phyloP scores from a whole-genome alignment of 37 sponge, comb jelly and placozoan genomes.

The Theonella swinhoei region DNA sequence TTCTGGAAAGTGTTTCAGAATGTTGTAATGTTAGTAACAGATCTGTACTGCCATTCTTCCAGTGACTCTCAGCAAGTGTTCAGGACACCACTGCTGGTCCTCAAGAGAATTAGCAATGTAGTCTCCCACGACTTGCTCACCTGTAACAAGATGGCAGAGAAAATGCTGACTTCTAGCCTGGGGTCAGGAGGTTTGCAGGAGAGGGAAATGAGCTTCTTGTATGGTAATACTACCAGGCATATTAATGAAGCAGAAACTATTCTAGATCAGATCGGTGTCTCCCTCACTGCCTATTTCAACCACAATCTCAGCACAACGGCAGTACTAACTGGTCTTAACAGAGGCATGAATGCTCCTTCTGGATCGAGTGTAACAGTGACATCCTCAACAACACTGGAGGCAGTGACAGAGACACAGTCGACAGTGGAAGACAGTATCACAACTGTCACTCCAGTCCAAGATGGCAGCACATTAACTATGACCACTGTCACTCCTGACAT shows the following conservation, averaged over 20 bases:
- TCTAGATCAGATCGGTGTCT: background rate
- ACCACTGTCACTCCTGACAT: background rate
- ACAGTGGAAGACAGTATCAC: too few species aligned
- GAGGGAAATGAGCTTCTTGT: background rate
- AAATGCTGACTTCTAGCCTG: background rate
- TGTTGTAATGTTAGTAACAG: background rate
- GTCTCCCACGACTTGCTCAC: background rate
- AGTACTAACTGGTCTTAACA: background rate
- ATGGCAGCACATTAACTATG: too few species aligned
- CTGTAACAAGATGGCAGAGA: background rate
- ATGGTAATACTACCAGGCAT: background rate
- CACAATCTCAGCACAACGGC: background rate
- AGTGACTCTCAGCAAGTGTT: background rate
- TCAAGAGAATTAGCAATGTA: background rate
- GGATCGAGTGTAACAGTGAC: too few species aligned
- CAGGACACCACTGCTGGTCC: background rate
- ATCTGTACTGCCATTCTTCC: background rate
- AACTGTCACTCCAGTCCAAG: too few species aligned
- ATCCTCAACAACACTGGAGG: too few species aligned
- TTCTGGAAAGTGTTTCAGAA: conserved; percentile 5
- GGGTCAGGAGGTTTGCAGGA: background rate
- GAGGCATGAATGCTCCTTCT: too few species aligned
- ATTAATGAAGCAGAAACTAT: background rate
- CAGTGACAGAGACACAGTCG: too few species aligned
- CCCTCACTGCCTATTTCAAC: background rate